Evolutionary conservation across 2,797 vertebrate species (phyloP).

Genomic region (Coreius guichenoti): DNA sequence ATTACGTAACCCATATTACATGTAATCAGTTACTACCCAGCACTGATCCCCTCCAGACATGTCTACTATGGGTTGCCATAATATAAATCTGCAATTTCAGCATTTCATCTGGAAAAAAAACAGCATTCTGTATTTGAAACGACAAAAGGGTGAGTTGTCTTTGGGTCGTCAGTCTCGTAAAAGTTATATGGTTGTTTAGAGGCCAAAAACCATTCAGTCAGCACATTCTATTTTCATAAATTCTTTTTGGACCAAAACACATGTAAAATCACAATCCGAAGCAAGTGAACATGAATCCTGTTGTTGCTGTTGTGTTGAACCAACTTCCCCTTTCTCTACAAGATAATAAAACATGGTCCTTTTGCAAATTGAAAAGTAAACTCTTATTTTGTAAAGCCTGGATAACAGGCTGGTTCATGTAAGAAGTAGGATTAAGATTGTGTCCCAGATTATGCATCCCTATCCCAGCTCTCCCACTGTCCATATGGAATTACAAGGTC

Average conservation of each 20-base stretch:
- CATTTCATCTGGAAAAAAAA: too few species aligned
- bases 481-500: slow-evolving; percentile 38
- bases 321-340: background rate
- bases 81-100: background rate
- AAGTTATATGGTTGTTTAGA: background rate
- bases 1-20: too few species aligned
- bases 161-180: background rate
- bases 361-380: slow-evolving; percentile 49
- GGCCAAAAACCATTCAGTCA: background rate
- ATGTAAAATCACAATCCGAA: slow-evolving; percentile 6
- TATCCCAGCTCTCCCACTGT: slow-evolving; percentile 34
- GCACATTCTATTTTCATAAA: background rate
- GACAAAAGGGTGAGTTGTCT: background rate
- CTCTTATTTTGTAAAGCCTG: slow-evolving; percentile 52
- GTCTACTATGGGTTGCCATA: background rate
- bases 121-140: background rate
- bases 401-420: slow-evolving; percentile 56
- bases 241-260: background rate
- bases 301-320: background rate
- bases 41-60: too few species aligned
- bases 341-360: slow-evolving; percentile 55
- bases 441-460: slow-evolving; percentile 45
- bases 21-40: too few species aligned
- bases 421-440: slow-evolving; percentile 57
- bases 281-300: background rate